These are phyloP conservation scores for Noctua janthina DNA, from an alignment of 2,888 invertebrate species.

Conservation along the genomic window DNA sequence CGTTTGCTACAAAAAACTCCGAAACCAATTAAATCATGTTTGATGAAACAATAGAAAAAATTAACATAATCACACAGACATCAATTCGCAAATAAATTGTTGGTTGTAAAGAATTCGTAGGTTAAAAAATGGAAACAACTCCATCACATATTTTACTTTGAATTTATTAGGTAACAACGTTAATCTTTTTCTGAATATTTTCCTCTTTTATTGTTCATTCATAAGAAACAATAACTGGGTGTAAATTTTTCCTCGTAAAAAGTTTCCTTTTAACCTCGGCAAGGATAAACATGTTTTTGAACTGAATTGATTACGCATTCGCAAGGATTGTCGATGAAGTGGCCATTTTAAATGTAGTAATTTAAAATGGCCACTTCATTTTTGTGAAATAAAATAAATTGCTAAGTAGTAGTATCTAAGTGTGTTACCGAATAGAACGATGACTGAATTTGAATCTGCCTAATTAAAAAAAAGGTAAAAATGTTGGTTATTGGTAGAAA, in stretches of 20 bases:
- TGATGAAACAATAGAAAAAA: conserved; percentile 37
- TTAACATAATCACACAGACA: conserved; percentile 42
- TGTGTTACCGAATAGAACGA: background rate
- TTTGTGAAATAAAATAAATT: background rate
- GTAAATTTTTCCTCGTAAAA: conserved; percentile 24
- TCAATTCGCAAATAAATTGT: conserved; percentile 2
- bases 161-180: background rate
- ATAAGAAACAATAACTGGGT: background rate
- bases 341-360: too few species aligned
- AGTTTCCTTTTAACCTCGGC: background rate
- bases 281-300: conserved; percentile 14
- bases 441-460: background rate
- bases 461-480: background rate
- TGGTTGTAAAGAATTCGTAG: conserved; percentile 2
- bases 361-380: background rate
- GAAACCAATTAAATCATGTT: conserved; percentile 27
- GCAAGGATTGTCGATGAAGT: too few species aligned
- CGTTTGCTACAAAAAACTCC: conserved; percentile 4
- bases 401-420: too few species aligned
- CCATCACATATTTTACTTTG: background rate
- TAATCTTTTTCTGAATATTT: background rate
- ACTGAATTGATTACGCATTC: conserved; percentile 8
- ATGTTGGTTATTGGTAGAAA: background rate
- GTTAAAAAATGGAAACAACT: conserved; percentile 3
- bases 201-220: conserved; percentile 4